Evolutionary conservation across 2,113 vertebrate genomes (phyloP), one percentile per base, ranked within the genome.

Genomic region (Carollia perspicillata): DNA sequence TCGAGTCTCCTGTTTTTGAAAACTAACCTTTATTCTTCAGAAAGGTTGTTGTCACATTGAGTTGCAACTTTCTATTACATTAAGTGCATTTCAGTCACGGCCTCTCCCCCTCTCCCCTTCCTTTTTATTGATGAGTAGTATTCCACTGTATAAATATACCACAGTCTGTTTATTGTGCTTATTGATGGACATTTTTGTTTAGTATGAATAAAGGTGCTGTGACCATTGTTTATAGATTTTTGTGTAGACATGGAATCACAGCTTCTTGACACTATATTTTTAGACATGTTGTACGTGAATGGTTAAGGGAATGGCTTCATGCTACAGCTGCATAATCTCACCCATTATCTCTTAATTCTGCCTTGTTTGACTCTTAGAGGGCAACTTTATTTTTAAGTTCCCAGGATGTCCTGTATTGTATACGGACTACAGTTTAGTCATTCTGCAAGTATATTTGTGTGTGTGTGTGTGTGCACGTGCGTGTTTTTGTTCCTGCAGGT

Each of bases 351-450:
- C n/a, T 85, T n/a, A 72, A 26, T 78, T 71, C 0, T 35, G 69
- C 72, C 42, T 80, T 55, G 49, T 93, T 92, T 89, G 33, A 58
- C 37, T 66, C 16, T 68, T 47, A 77, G 60, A 86, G 42, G 37
- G 35, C 5, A 89, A 17, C 14, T 83, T 93, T 74, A 68, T 92
- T 96, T 94, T 81, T 40, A 85, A 30, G n/a, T 90, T 89, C 89
- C 47, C 30, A 83, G n/a, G n/a, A 66, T 16, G 60, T 72, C 9
- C 14, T 89, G 20, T 77, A 30, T 87, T 94, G 5, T 89, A 5
- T 44, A 51, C 5, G 40, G 53, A 80, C 17, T 44, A 69, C 14
- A 23, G 22, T 22, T 69, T 63, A 86, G 68, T 90, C 42, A 33
- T 58, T 69, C 51, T 18, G 16, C 42, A n/a, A 22, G 33, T 74